phyloP scores from a whole-genome alignment of 2,888 invertebrate species.

The Meliscaeva auricollis region DNA sequence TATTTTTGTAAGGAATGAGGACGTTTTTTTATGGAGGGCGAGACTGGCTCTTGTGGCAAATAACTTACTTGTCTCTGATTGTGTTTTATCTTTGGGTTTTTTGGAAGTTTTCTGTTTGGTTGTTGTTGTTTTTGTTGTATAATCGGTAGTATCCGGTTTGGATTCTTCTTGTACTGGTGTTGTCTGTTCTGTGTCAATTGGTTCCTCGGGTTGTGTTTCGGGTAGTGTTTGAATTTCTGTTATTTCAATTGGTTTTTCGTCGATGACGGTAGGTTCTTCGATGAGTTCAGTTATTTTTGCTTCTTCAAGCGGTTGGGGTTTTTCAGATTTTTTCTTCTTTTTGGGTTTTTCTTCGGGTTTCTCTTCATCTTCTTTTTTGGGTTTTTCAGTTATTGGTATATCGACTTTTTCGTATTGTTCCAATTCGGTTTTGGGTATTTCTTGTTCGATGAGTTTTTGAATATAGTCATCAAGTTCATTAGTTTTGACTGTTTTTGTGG shows the following conservation, averaged over 20 bases:
- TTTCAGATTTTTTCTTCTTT: slow-evolving; percentile 72
- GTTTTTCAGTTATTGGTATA: slow-evolving; percentile 79
- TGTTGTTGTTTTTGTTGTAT: slow-evolving; percentile 66
- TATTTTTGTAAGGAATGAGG: slow-evolving; percentile 63
- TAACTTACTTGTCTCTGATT: slow-evolving; percentile 84
- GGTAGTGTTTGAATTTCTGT: slow-evolving; percentile 78
- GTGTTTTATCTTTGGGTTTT: slow-evolving; percentile 83
- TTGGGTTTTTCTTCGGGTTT: slow-evolving; percentile 79
- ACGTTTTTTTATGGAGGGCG: slow-evolving; percentile 42
- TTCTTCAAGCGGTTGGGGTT: slow-evolving; percentile 77
- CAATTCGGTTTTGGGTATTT: slow-evolving; percentile 82
- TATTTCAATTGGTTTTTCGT: slow-evolving; percentile 73
- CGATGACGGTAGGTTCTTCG: slow-evolving; percentile 76
- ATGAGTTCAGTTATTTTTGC: slow-evolving; percentile 67
- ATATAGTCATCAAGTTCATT: slow-evolving; percentile 81
- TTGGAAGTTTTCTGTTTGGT: slow-evolving; percentile 84
- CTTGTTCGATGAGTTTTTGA: slow-evolving; percentile 80
- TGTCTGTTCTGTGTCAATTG: slow-evolving; percentile 84
- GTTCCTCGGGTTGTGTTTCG: slow-evolving; percentile 79
- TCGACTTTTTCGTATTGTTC: slow-evolving; percentile 84
- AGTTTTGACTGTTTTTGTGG: slow-evolving; percentile 80
- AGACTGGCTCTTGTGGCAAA: slow-evolving; percentile 60
- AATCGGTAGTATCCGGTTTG: slow-evolving; percentile 81
- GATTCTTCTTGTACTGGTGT: slow-evolving; percentile 82
- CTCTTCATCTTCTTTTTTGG: slow-evolving; percentile 71